These are phyloP conservation scores for Prionace glauca DNA, from an alignment of 2,797 vertebrate species.

Conservation along the genomic window DNA sequence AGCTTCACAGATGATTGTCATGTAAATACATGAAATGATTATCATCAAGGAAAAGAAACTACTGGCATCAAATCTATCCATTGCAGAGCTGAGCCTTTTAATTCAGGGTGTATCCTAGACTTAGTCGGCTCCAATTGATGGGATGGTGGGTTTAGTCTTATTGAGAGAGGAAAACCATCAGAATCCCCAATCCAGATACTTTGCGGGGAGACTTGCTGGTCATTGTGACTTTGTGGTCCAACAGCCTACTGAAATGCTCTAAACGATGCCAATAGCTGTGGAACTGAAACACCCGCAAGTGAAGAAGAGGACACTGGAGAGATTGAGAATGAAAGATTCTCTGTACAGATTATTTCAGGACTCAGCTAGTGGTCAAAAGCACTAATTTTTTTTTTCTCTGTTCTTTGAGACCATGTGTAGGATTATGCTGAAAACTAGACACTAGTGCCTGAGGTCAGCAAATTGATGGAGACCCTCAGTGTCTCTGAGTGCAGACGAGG, in stretches of 20 bases:
- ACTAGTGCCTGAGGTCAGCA: neutral
- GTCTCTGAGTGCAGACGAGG: neutral
- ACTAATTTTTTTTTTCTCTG: neutral
- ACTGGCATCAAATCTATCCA: too few species aligned
- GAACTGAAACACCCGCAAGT: neutral
- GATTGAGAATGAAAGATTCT: neutral
- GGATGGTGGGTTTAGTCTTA: neutral
- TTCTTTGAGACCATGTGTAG: neutral
- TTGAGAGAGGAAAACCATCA: neutral
- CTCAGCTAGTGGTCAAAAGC: neutral
- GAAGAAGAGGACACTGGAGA: neutral
- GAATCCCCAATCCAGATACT: neutral
- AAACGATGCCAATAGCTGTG: neutral
- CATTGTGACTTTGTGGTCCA: neutral
- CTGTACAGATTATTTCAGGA: neutral
- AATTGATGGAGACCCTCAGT: neutral
- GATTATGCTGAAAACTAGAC: neutral
- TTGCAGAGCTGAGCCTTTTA: too few species aligned
- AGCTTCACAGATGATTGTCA: too few species aligned
- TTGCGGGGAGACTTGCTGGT: neutral
- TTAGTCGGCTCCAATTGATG: neutral
- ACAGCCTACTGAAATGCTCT: too few species aligned
- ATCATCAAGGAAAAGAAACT: too few species aligned
- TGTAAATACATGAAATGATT: too few species aligned
- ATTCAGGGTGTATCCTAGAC: too few species aligned